These are phyloP conservation scores for Agrotis puta DNA, from an alignment of 2,888 invertebrate genomes.

Conservation along the genomic window DNA sequence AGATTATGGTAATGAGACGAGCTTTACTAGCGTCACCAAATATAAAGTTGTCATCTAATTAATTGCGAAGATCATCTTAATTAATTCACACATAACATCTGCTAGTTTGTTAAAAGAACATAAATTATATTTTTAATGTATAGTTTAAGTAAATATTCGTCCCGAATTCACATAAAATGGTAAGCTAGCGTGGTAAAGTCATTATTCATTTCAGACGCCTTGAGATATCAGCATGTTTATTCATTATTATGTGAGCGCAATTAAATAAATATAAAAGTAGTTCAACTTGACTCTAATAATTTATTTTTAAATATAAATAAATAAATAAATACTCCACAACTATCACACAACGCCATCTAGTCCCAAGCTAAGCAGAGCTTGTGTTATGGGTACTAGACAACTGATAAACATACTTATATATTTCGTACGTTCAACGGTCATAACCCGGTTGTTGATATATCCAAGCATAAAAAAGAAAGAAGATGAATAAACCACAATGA, in stretches of 20 bases:
- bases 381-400: too few species aligned
- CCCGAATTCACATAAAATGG: conserved; percentile 21
- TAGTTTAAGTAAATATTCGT: conserved; percentile 29
- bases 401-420: too few species aligned
- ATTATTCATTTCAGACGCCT: conserved; percentile 50
- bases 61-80: conserved; percentile 10
- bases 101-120: conserved; percentile 7
- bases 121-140: conserved; percentile 23
- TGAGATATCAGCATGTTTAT: conserved; percentile 44
- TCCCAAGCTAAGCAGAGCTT: too few species aligned
- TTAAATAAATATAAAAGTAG: conserved; percentile 34
- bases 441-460: background rate
- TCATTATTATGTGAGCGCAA: conserved; percentile 32
- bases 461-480: background rate
- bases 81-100: conserved; percentile 11
- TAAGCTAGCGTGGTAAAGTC: conserved; percentile 17
- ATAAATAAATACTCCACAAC: too few species aligned
- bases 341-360: too few species aligned
- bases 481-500: conserved; percentile 17
- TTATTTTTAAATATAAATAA: background rate
- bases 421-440: too few species aligned
- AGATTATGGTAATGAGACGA: conserved; percentile 8
- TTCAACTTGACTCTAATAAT: conserved; percentile 15
- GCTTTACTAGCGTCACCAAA: conserved; percentile 4
- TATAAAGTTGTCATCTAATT: background rate